These are phyloP conservation scores for Eospalax fontanierii DNA, from an alignment of 2,797 vertebrate species.

Conservation along the genomic window DNA sequence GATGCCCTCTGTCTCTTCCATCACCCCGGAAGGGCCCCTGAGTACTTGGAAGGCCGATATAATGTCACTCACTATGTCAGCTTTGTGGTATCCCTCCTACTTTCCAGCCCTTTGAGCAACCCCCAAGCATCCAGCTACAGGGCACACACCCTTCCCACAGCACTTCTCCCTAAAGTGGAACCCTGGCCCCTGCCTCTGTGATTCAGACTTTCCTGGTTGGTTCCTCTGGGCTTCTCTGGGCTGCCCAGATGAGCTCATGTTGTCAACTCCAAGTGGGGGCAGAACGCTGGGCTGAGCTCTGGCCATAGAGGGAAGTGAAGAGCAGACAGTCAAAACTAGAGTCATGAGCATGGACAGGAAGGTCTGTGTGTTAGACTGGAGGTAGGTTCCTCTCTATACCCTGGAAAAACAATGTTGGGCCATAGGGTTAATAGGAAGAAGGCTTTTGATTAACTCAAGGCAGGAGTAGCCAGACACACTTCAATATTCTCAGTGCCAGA, in stretches of 20 bases:
- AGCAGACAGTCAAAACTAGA: conserved; percentile 36
- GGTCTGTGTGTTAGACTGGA: neutral
- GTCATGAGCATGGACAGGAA: neutral
- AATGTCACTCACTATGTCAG: neutral
- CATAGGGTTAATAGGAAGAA: neutral
- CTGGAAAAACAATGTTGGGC: neutral
- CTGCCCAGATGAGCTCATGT: conserved; percentile 84
- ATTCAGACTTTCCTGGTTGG: conserved; percentile 78
- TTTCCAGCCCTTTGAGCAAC: neutral
- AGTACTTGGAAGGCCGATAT: neutral
- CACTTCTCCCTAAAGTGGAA: neutral
- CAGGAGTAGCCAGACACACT: neutral
- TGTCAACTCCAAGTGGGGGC: conserved; percentile 64
- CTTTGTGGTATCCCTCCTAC: neutral
- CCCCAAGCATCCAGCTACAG: neutral
- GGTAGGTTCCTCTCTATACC: neutral
- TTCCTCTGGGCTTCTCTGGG: conserved; percentile 47
- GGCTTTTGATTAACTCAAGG: neutral
- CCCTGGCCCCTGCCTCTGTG: conserved; percentile 69
- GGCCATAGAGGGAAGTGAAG: neutral
- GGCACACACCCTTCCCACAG: neutral
- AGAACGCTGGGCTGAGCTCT: conserved; percentile 6
- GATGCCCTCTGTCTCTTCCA: neutral
- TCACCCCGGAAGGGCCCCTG: neutral
- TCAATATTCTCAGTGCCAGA: neutral